phyloP scores from a whole-genome alignment of 1,140 invertebrate species.

The Chrysoperla carnea region DNA sequence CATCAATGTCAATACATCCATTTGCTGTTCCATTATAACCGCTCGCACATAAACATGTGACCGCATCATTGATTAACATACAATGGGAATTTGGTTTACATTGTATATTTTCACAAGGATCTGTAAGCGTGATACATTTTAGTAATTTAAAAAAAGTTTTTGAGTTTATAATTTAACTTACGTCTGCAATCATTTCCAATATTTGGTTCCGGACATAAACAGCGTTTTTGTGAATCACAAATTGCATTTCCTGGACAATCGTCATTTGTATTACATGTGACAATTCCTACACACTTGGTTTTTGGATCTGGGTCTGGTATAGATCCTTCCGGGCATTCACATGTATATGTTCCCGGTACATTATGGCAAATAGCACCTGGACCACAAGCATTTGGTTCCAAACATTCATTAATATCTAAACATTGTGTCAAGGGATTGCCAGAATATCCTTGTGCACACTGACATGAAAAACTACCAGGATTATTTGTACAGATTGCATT shows the following conservation, averaged over 20 bases:
- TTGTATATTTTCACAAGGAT: constrained; percentile 72
- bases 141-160: neutral
- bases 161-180: constrained; percentile 32
- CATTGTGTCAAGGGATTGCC: constrained; percentile 65
- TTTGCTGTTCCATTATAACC: constrained; percentile 55
- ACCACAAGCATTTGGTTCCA: constrained; percentile 45
- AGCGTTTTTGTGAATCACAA: constrained; percentile 57
- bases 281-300: constrained; percentile 58
- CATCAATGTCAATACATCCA: constrained; percentile 75
- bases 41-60: constrained; percentile 63
- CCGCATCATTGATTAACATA: constrained; percentile 63
- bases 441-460: constrained; percentile 59
- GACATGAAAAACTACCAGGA: constrained; percentile 57
- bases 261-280: constrained; percentile 50
- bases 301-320: constrained; percentile 65
- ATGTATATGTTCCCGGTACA: constrained; percentile 54
- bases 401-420: constrained; percentile 71
- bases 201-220: constrained; percentile 78
- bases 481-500: constrained; percentile 74
- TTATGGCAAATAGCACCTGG: constrained; percentile 64
- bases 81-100: constrained; percentile 82
- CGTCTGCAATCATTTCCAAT: constrained; percentile 79
- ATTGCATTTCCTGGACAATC: constrained; percentile 83
- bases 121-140: constrained; percentile 26
- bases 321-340: constrained; percentile 61